A percentile compares a stretch with the other conserved stretches of the same genome.
These are phyloP conservation scores for Pollenia griseotomentosa DNA, from an alignment of 2,888 invertebrate species.

Conservation along the genomic window DNA sequence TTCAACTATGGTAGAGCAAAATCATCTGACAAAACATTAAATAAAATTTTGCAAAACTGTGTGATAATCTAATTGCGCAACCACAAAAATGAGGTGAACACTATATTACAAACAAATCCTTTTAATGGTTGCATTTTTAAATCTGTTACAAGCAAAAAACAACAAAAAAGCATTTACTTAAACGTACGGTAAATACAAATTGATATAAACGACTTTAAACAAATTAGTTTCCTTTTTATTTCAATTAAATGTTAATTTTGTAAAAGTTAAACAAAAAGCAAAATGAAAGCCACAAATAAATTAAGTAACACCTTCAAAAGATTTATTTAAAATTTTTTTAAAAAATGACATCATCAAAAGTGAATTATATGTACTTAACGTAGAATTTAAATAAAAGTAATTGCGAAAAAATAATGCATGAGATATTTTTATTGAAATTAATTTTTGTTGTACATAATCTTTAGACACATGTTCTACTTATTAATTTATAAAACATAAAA, in stretches of 20 bases:
- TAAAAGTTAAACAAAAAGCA: not conserved
- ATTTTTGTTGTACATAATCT: not conserved
- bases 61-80: conserved; percentile 75
- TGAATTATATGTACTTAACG: not conserved
- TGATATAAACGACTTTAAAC: not conserved
- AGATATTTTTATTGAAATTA: not conserved
- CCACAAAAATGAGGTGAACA: conserved; percentile 73
- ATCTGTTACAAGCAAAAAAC: not conserved
- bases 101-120: conserved; percentile 60
- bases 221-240: not conserved
- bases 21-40: conserved; percentile 29
- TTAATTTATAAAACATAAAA: not conserved
- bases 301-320: conserved; percentile 36
- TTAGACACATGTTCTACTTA: not conserved
- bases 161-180: not conserved
- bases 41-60: conserved; percentile 51
- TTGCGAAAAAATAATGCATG: not conserved
- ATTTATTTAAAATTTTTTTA: not conserved
- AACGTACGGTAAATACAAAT: conserved; percentile 5
- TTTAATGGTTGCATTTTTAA: conserved; percentile 38
- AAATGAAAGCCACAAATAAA: conserved; percentile 49
- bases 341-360: conserved; percentile 18
- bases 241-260: not conserved
- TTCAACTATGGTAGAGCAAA: not conserved
- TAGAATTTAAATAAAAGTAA: not conserved